A percentile compares a stretch with the other conserved stretches of the same genome.
Evolutionary conservation across 1,140 invertebrate genomes (phyloP).

Genomic region (Bilobella aurantiaca): DNA sequence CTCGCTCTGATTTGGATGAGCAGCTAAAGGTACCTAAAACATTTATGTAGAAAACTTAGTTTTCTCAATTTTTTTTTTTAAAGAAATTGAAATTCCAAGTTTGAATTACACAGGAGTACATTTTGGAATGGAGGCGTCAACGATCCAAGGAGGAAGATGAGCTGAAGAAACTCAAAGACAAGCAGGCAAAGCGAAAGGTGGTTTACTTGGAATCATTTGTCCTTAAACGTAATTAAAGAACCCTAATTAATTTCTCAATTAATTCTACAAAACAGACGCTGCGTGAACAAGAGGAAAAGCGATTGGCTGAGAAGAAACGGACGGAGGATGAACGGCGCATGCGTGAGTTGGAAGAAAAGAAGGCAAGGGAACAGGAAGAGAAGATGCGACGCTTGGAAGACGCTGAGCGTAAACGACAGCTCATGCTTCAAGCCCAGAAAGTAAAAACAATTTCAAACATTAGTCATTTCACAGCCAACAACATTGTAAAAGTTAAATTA

Average conservation of each 20-base stretch:
- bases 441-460: conserved; percentile 20
- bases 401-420: conserved; percentile 43
- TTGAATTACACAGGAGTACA: conserved; percentile 38
- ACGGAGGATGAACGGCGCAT: conserved; percentile 41
- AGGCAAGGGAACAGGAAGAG: conserved; percentile 41
- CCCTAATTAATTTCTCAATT: neutral
- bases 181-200: conserved; percentile 38
- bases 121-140: conserved; percentile 42
- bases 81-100: neutral
- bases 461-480: neutral
- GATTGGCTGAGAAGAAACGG: conserved; percentile 41
- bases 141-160: conserved; percentile 44
- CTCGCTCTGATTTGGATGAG: neutral
- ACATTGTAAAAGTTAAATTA: neutral
- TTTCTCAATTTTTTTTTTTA: neutral
- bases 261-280: conserved; percentile 31
- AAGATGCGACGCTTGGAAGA: conserved; percentile 45
- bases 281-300: conserved; percentile 42
- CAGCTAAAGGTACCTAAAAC: neutral
- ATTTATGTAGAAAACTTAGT: neutral
- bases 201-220: neutral
- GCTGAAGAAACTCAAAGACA: conserved; percentile 43
- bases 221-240: neutral
- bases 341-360: conserved; percentile 39
- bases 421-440: conserved; percentile 37